Conservation (phyloP, 2,888 invertebrate species). For the Zaprionus bogoriensis region DNA sequence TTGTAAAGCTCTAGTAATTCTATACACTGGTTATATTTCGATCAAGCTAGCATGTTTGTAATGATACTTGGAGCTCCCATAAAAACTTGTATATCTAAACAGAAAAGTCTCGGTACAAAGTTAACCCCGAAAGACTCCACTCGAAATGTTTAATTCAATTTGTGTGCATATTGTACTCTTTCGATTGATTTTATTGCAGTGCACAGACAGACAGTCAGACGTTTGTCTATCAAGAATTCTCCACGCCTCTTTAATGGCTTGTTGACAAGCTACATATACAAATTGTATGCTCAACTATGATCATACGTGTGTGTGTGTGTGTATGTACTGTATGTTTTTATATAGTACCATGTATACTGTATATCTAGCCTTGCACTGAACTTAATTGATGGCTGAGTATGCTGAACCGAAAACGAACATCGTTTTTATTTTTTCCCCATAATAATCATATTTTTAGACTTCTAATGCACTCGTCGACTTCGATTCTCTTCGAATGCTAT, state of each 20-base stretch:
- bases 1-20: no score
- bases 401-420: not conserved
- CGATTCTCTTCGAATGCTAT: conserved; percentile 6
- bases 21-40: no score
- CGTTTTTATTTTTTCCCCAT: not conserved
- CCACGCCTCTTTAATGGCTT: conserved; percentile 27
- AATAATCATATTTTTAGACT: conserved; percentile 33
- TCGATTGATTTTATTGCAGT: conserved; percentile 25
- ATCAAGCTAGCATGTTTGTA: no score
- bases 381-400: conserved; percentile 31
- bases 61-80: no score
- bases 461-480: conserved; percentile 31
- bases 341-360: no score
- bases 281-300: not conserved
- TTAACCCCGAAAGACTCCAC: conserved; percentile 19
- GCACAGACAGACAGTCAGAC: conserved; percentile 1
- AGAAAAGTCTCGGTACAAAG: conserved; percentile 9
- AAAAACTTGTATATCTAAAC: not conserved
- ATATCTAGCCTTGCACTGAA: conserved; percentile 36
- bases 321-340: conserved; percentile 2
- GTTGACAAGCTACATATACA: conserved; percentile 4
- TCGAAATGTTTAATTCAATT: conserved; percentile 28
- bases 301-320: not conserved
- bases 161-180: conserved; percentile 1
- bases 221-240: conserved; percentile 19